Evolutionary conservation across 2,888 invertebrate species (phyloP).

Genomic region (Cenopis cana): DNA sequence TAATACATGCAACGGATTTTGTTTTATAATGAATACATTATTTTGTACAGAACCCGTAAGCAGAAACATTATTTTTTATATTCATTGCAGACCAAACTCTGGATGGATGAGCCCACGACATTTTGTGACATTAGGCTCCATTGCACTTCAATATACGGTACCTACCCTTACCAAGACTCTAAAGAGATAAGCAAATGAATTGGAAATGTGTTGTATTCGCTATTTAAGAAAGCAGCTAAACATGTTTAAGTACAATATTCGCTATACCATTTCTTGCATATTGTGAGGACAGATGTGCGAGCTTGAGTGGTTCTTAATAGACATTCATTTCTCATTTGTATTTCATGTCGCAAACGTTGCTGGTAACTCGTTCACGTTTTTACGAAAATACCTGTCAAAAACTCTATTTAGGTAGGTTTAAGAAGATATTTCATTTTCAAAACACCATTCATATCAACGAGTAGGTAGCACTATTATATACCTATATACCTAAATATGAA

Average conservation of each 20-base stretch:
- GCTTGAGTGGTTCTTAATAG: constrained; percentile 54
- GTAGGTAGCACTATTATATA: neutral
- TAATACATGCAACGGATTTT: neutral
- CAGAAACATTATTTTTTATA: constrained; percentile 57
- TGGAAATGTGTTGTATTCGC: constrained; percentile 76
- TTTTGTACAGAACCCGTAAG: constrained; percentile 24
- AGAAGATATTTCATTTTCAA: neutral
- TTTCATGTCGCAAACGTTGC: constrained; percentile 25
- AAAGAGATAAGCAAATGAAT: constrained; percentile 84
- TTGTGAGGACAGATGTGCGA: constrained; percentile 48
- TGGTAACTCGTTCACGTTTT: neutral
- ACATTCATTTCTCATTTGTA: constrained; percentile 46
- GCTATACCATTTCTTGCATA: constrained; percentile 55
- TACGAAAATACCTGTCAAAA: neutral
- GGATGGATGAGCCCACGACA: constrained; percentile 70
- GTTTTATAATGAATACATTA: neutral
- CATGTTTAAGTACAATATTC: constrained; percentile 60
- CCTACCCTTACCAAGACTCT: constrained; percentile 68
- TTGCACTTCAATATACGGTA: constrained; percentile 78
- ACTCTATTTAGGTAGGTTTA: neutral
- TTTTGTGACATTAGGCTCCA: constrained; percentile 82
- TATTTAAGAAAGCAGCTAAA: constrained; percentile 61
- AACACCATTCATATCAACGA: neutral
- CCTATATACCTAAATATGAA: no score
- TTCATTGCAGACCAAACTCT: constrained; percentile 65